A percentile compares a stretch with the other conserved stretches of the same genome.
phyloP scores from a whole-genome alignment of 2,113 vertebrate species.

The Panurus biarmicus region DNA sequence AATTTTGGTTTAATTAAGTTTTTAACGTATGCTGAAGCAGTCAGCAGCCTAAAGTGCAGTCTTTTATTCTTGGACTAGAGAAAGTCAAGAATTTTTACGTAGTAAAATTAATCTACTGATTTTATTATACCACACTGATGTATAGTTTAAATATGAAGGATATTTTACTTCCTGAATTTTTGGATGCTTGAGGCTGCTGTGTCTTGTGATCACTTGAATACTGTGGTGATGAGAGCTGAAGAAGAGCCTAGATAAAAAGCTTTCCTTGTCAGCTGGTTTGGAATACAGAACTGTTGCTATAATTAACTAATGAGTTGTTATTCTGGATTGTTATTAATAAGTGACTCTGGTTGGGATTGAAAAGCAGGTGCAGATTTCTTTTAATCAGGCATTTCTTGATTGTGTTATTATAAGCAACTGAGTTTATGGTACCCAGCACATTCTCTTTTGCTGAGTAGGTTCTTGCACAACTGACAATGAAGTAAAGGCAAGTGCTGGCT shows the following conservation, averaged over 20 bases:
- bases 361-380: conserved; percentile 49
- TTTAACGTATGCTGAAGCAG: background rate
- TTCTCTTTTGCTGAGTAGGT: conserved; percentile 9
- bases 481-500: conserved; percentile 28
- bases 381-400: conserved; percentile 35
- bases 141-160: conserved; percentile 12
- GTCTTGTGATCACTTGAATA: conserved; percentile 7
- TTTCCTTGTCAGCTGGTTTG: conserved; percentile 35
- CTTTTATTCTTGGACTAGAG: background rate
- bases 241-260: background rate
- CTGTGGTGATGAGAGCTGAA: conserved; percentile 3
- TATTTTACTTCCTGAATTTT: conserved; percentile 30
- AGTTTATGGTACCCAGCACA: conserved; percentile 31
- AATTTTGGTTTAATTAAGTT: background rate
- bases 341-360: conserved; percentile 10
- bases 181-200: background rate
- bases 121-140: background rate
- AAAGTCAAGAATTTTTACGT: background rate
- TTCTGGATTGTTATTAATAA: conserved; percentile 40
- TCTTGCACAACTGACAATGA: conserved; percentile 20
- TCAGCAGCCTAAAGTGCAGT: background rate
- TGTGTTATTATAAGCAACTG: conserved; percentile 38
- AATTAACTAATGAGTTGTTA: conserved; percentile 52
- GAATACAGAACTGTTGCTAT: conserved; percentile 33
- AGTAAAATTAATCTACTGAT: background rate